A percentile compares a stretch with the other conserved stretches of the same genome.
phyloP scores from a whole-genome alignment of 2,888 invertebrate genomes.

The Caenorhabditis zanzibari region DNA sequence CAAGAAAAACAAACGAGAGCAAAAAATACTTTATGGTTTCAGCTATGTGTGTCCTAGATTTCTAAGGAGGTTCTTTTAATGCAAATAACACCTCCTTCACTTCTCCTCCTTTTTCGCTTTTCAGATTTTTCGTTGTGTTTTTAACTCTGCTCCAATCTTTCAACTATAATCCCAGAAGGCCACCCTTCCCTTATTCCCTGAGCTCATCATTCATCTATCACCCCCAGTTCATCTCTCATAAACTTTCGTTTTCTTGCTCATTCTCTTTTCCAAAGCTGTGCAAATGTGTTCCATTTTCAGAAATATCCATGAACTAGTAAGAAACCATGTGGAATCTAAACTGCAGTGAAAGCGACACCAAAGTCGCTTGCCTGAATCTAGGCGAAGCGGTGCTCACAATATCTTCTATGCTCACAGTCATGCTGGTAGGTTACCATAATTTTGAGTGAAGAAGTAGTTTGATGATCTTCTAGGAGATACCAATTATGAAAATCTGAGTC shows the following conservation, averaged over 20 bases:
- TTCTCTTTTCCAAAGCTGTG: neutral
- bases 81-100: constrained; percentile 6
- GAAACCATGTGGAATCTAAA: constrained; percentile 58
- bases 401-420: constrained; percentile 81
- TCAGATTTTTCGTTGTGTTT: constrained; percentile 4
- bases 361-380: constrained; percentile 72
- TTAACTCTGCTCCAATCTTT: constrained; percentile 49
- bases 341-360: constrained; percentile 66
- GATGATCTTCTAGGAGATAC: neutral
- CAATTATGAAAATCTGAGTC: constrained; percentile 71
- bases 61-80: constrained; percentile 16
- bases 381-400: constrained; percentile 79
- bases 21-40: constrained; percentile 54
- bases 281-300: constrained; percentile 30
- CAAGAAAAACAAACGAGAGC: constrained; percentile 37
- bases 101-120: neutral
- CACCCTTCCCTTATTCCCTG: constrained; percentile 16
- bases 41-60: constrained; percentile 23
- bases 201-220: constrained; percentile 58
- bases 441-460: neutral
- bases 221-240: constrained; percentile 17
- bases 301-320: constrained; percentile 51
- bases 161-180: constrained; percentile 60
- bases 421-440: constrained; percentile 75
- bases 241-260: neutral